Percentiles rank a stretch among this genome's conserved stretches.
These are phyloP conservation scores for Pelvicachromis taeniatus DNA, from an alignment of 2,113 vertebrate species.

Conservation along the genomic window DNA sequence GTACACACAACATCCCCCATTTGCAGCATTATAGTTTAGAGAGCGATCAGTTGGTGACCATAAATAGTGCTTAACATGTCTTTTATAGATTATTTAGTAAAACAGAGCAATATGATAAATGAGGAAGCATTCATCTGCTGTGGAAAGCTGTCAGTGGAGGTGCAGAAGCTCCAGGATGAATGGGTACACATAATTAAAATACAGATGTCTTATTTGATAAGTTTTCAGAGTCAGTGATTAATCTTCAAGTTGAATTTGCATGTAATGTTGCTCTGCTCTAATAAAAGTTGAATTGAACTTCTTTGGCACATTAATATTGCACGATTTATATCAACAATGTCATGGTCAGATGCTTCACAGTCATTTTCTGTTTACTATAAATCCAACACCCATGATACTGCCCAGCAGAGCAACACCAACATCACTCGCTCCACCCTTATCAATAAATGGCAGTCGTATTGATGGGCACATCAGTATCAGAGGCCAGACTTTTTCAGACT, in stretches of 20 bases:
- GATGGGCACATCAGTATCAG: slow-evolving; percentile 34
- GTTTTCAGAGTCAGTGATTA: not conserved
- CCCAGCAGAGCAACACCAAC: not conserved
- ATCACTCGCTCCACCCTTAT: slow-evolving; percentile 6
- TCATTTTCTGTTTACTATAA: not conserved
- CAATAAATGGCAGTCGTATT: slow-evolving; percentile 15
- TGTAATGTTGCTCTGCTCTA: not conserved
- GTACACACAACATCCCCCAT: not conserved
- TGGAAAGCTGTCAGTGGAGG: not conserved
- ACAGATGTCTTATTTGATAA: not conserved
- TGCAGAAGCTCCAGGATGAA: not conserved
- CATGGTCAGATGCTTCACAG: not conserved
- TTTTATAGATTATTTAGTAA: not conserved
- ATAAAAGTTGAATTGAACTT: not conserved
- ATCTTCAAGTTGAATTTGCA: not conserved
- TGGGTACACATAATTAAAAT: not conserved
- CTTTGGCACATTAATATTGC: not conserved
- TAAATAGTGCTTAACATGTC: not conserved
- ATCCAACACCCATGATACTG: not conserved
- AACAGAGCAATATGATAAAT: not conserved
- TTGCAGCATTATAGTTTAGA: not conserved
- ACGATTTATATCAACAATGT: not conserved
- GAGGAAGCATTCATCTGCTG: not conserved
- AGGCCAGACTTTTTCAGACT: not conserved
- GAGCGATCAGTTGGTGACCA: not conserved